Evolutionary conservation across 1,140 invertebrate genomes (phyloP), one percentile per base, ranked within the genome.

Genomic region (Aphidius ervi): DNA sequence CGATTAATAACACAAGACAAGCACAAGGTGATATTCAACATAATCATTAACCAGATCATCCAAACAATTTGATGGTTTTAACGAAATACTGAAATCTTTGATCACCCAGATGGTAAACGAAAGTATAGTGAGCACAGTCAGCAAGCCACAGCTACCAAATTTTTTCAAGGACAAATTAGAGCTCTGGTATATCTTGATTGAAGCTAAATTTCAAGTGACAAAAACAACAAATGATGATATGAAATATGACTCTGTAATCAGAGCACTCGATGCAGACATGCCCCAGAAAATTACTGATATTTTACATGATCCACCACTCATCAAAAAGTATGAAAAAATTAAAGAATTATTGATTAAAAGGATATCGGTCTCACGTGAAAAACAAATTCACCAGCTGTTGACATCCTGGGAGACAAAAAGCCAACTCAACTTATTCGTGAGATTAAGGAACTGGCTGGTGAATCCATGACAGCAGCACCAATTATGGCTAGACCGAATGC

Each of bases 151-250:
- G 4, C 4, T 65, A 54, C 67, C 68, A 9, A 41, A 66, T 0
- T 74, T 76, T 53, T 74, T 67, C 69, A 43, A 54, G 40, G 55
- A 61, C 0, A 56, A 67, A 4, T 63, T 67, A 2, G 59, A 62
- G 6, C 41, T 75, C 5, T 76, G 72, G 73, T 72, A 74, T 40
- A 43, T 59, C 0, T 70, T 74, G 47, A 42, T 74, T 4, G 71
- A 75, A 45, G 59, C 68, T 0, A 62, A 67, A 47, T 72, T 75
- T 54, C 1, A 10, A 4, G n/a, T 61, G 1, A 45, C 56, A 0
- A 43, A 56, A 1, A 67, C 71, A 1, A 63, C 53, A 1, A 40
- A 46, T 0, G 66, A 70, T 46, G 62, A 64, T 0, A 63, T 65
- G 0, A 71, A 69, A 55, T 70, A 58, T 46, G 8, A 61, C 39